Percentiles rank a stretch among this genome's conserved stretches.
phyloP scores from a whole-genome alignment of 2,113 vertebrate genomes.

The Urocynchramus pylzowi region DNA sequence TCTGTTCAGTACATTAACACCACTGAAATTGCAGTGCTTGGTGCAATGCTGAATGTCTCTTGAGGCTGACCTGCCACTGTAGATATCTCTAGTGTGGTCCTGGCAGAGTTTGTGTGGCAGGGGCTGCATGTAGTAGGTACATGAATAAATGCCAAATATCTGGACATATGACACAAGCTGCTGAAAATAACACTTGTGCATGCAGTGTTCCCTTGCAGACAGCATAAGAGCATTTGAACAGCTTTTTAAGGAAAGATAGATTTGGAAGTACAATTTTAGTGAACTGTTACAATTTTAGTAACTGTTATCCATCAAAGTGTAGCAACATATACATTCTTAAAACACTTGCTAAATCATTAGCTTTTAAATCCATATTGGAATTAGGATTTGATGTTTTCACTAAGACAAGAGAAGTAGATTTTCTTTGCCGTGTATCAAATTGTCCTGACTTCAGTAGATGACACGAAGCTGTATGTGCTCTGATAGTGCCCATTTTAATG shows the following conservation, averaged over 20 bases:
- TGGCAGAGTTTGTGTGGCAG: conserved; percentile 16
- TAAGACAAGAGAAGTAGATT: not conserved
- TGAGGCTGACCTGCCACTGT: not conserved
- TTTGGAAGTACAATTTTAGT: not conserved
- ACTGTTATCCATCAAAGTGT: not conserved
- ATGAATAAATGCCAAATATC: conserved; percentile 47
- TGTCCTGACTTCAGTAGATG: not conserved
- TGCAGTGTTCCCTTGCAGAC: not conserved
- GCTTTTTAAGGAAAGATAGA: conserved; percentile 50
- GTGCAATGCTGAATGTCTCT: not conserved
- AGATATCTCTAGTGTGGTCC: not conserved
- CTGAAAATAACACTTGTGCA: conserved; percentile 35
- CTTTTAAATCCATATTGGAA: not conserved
- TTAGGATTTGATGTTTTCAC: not conserved
- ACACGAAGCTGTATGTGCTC: not conserved
- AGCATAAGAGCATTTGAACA: not conserved
- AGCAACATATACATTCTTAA: not conserved
- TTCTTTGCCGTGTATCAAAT: not conserved
- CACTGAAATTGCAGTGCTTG: not conserved
- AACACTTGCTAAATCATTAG: conserved; percentile 4
- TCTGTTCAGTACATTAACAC: not conserved
- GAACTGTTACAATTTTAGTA: not conserved
- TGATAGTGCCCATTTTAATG: not conserved
- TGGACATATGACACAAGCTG: conserved; percentile 31
- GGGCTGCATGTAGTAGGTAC: not conserved